A percentile compares a stretch with the other conserved stretches of the same genome.
Conservation (phyloP, 2,888 invertebrate genomes). For the Lysandra coridon region DNA sequence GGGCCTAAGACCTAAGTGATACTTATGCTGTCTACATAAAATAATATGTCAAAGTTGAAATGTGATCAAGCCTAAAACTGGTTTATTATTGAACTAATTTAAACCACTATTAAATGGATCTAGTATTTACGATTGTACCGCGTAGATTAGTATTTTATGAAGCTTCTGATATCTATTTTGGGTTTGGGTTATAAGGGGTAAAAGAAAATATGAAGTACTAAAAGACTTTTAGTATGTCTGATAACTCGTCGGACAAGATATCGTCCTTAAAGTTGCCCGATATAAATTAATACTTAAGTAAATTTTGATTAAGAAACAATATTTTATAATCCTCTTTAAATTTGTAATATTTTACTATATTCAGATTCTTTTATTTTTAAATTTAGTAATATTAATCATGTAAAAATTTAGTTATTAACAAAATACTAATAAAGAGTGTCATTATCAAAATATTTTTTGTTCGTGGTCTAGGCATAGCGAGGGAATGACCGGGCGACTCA, state of each 20-base stretch:
- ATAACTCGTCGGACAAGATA: too few species aligned
- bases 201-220: not conserved
- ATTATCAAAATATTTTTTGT: conserved; percentile 21
- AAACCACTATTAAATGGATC: not conserved
- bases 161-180: not conserved
- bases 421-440: not conserved
- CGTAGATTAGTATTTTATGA: not conserved
- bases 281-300: too few species aligned
- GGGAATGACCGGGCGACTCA: conserved; percentile 73
- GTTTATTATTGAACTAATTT: not conserved
- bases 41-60: not conserved
- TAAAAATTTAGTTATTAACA: not conserved
- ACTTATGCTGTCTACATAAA: not conserved
- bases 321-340: too few species aligned
- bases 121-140: not conserved
- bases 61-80: not conserved
- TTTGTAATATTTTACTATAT: too few species aligned
- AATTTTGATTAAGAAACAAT: too few species aligned
- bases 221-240: too few species aligned
- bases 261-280: too few species aligned
- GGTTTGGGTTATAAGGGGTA: not conserved
- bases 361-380: too few species aligned
- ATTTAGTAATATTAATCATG: not conserved
- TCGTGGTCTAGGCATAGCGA: conserved; percentile 70
- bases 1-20: too few species aligned